These are phyloP conservation scores for Eumerus sabulonum DNA, from an alignment of 2,888 invertebrate genomes.

Conservation along the genomic window DNA sequence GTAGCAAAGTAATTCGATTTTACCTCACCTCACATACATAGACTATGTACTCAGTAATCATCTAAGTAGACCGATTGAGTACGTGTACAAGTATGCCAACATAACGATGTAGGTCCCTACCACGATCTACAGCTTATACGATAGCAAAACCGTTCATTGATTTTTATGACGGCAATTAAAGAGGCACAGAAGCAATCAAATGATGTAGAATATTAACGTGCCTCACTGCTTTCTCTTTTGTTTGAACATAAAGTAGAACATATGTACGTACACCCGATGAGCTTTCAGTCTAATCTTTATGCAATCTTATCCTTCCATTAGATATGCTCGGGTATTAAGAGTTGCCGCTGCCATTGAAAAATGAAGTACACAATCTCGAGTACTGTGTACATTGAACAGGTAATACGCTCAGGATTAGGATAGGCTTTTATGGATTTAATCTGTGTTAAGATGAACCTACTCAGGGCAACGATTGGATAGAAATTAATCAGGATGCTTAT, in stretches of 20 bases:
- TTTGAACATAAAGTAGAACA: background rate
- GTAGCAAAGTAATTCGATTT: too few species aligned
- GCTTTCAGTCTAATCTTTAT: conserved; percentile 16
- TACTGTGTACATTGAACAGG: background rate
- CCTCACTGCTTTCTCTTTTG: background rate
- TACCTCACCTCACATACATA: too few species aligned
- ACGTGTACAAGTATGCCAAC: background rate
- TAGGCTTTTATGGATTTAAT: conserved; percentile 33
- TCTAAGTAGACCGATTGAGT: conserved; percentile 30
- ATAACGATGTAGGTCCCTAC: too few species aligned
- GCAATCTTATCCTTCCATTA: conserved; percentile 13
- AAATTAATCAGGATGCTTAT: too few species aligned
- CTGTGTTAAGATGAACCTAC: conserved; percentile 23
- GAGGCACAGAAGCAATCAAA: conserved; percentile 31
- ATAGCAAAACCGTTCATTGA: conserved; percentile 36
- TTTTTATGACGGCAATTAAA: conserved; percentile 48
- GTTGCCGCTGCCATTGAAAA: too few species aligned
- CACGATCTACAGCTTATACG: background rate
- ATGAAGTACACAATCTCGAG: background rate
- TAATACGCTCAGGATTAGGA: conserved; percentile 22
- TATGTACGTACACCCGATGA: too few species aligned
- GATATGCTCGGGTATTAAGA: too few species aligned
- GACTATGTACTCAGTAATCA: conserved; percentile 38
- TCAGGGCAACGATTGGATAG: conserved; percentile 3
- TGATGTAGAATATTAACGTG: conserved; percentile 37